A percentile compares a stretch with the other conserved stretches of the same genome.
Conservation (phyloP, 1,140 invertebrate species). For the Archegozetes longisetosus region DNA sequence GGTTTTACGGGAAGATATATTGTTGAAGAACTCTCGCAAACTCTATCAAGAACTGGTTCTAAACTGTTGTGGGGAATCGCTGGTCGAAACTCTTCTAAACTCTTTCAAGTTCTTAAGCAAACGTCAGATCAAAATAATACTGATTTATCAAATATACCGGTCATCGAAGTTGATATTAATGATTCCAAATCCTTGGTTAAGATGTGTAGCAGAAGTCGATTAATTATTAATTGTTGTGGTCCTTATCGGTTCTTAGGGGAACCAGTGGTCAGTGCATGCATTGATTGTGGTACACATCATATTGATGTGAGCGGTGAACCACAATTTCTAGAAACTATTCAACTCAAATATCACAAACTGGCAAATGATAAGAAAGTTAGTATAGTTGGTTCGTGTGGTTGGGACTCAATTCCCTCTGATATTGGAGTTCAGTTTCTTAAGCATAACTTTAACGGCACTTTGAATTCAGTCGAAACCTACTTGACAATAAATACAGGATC, state of each 20-base stretch:
- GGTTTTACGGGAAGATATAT: constrained; percentile 68
- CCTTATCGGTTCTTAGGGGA: constrained; percentile 70
- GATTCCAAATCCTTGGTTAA: constrained; percentile 47
- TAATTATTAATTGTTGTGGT: constrained; percentile 66
- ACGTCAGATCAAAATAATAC: not conserved
- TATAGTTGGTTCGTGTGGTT: constrained; percentile 57
- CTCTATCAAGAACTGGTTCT: not conserved
- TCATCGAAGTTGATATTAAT: constrained; percentile 60
- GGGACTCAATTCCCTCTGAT: constrained; percentile 64
- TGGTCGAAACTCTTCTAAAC: not conserved
- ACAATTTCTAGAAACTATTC: constrained; percentile 63
- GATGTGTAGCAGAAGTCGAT: constrained; percentile 38
- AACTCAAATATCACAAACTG: constrained; percentile 54
- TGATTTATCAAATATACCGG: constrained; percentile 31
- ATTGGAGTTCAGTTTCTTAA: constrained; percentile 38
- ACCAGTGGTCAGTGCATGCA: constrained; percentile 68
- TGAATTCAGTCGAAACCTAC: constrained; percentile 14
- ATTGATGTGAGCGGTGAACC: constrained; percentile 84
- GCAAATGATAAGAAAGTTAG: constrained; percentile 62
- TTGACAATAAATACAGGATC: not conserved
- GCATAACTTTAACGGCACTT: constrained; percentile 9
- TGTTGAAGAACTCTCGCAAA: constrained; percentile 18
- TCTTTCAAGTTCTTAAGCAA: not conserved
- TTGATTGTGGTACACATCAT: constrained; percentile 60
- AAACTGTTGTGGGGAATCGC: not conserved